phyloP scores from a whole-genome alignment of 2,113 vertebrate genomes.

The Crotalus viridis region DNA sequence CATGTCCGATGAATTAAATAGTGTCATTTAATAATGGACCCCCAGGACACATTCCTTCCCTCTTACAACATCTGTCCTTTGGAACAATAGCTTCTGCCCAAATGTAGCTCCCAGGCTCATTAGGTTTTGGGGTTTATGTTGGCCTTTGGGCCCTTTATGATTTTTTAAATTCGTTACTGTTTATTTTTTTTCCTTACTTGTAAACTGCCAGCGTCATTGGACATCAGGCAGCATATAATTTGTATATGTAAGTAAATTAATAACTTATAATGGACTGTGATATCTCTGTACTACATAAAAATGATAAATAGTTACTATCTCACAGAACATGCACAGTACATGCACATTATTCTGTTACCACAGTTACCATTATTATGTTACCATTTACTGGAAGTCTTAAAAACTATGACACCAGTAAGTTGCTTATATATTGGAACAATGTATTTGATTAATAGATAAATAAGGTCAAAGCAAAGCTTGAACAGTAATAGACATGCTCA shows the following conservation, averaged over 20 bases:
- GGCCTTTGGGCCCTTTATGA: neutral
- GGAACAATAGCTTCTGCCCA: neutral
- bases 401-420: neutral
- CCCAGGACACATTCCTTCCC: neutral
- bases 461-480: neutral
- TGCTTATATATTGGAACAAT: neutral
- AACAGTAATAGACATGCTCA: neutral
- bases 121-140: neutral
- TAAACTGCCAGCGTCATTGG: neutral
- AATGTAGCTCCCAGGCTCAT: neutral
- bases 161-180: neutral
- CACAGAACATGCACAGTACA: neutral
- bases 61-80: neutral
- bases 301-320: neutral
- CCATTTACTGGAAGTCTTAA: neutral
- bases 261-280: neutral
- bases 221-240: neutral
- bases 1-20: neutral
- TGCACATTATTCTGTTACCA: neutral
- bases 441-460: neutral
- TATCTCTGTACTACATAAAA: rapidly evolving
- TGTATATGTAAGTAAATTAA: neutral
- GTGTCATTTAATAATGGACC: neutral
- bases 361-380: neutral
- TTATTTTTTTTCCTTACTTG: neutral